Evolutionary conservation across 2,797 vertebrate species (phyloP).

Genomic region (Sibirionetta formosa): DNA sequence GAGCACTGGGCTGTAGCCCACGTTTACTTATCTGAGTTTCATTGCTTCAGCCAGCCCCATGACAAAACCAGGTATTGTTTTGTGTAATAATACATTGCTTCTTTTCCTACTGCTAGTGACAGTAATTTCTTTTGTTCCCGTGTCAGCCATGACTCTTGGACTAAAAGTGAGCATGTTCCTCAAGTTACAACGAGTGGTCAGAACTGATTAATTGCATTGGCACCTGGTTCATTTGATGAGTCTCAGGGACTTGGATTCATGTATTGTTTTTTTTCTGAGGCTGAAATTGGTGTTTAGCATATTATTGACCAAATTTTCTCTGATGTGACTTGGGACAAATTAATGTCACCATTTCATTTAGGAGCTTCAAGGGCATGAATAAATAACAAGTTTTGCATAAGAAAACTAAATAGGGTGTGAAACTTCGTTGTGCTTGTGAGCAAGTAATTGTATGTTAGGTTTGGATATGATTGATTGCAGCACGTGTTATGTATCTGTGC

Average conservation of each 20-base stretch:
- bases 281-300: not conserved
- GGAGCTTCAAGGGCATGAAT: conserved; percentile 17
- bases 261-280: conserved; percentile 25
- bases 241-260: conserved; percentile 33
- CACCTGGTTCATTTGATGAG: conserved; percentile 9
- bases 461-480: not conserved
- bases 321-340: conserved; percentile 14
- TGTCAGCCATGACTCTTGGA: not conserved
- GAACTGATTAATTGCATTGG: conserved; percentile 30
- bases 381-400: conserved; percentile 9
- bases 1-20: not conserved
- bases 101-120: not conserved
- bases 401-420: not conserved
- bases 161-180: conserved; percentile 22
- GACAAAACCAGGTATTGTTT: conserved; percentile 6
- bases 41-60: not conserved
- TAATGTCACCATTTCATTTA: conserved; percentile 31
- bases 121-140: not conserved
- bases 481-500: not conserved
- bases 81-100: conserved; percentile 9
- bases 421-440: not conserved
- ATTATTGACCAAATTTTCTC: conserved; percentile 13
- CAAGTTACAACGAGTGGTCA: not conserved
- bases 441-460: not conserved
- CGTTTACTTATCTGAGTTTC: not conserved